Evolutionary conservation across 2,888 invertebrate genomes (phyloP), one percentile per base, ranked within the genome.

Genomic region (Drosophila prolongata): DNA sequence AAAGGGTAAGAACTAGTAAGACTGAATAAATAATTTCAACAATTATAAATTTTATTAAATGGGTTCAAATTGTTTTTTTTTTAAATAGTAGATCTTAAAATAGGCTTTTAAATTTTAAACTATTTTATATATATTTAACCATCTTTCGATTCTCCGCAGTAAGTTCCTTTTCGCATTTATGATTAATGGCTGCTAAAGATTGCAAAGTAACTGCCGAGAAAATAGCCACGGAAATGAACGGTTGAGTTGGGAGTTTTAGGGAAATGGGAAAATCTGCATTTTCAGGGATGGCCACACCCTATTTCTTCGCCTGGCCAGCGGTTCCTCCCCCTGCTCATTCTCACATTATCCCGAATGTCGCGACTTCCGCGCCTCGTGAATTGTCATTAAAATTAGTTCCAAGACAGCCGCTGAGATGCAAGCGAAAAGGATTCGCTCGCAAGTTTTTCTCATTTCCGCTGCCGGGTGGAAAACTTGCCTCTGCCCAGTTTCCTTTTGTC

Each of bases 321-420:
- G 43, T 27, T 24, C 38, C 37, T 47, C n/a, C 42, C 11, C 11
- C 34, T n/a, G 44, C 44, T 54, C 62, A 56, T 67, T 79, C 58
- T 65, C 65, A 65, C 73, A 80, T 70, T 61, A 46, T 67, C 57
- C 77, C 52, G 55, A 53, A 56, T 69, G 62, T 57, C 58, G 62
- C 46, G 59, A 56, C 52, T 65, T 76, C 75, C 77, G 73, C 80
- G 79, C 70, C 72, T 87, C 78, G 68, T 76, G 87, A 75, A 86
- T 88, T 88, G 87, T 88, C 87, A 88, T 88, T 88, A 84, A 86
- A 87, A 89, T 88, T 83, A 88, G 87, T 88, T 84, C 64, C 87
- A 75, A 66, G 42, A 54, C 62, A 52, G 43, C 65, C 58, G 34
- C 56, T n/a, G 55, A 35, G 35, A 58, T 56, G 16, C 60, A 16